phyloP scores from a whole-genome alignment of 2,113 vertebrate genomes.

The Oreotragus oreotragus region DNA sequence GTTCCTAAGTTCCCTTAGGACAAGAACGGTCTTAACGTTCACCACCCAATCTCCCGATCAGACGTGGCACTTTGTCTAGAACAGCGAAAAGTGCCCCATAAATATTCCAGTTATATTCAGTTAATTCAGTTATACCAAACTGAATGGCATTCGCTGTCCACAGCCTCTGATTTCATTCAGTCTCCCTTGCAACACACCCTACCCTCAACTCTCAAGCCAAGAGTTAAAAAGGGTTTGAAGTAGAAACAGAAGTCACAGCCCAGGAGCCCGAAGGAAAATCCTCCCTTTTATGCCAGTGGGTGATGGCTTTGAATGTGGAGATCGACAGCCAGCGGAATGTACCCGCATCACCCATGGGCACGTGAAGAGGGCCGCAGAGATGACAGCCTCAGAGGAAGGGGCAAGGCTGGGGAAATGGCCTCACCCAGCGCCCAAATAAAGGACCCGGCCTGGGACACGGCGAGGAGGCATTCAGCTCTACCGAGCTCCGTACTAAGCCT shows the following conservation, averaged over 20 bases:
- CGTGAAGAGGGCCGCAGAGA: background rate
- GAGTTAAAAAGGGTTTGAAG: background rate
- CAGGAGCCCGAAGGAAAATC: background rate
- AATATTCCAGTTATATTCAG: background rate
- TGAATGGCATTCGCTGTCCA: background rate
- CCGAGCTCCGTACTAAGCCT: background rate
- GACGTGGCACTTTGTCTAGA: background rate
- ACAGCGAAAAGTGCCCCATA: background rate
- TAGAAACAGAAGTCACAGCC: background rate
- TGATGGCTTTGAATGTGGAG: background rate
- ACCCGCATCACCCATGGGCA: background rate
- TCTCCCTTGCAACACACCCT: background rate
- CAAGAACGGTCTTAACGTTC: accelerated
- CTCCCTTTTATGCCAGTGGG: background rate
- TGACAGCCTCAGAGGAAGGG: background rate
- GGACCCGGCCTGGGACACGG: background rate
- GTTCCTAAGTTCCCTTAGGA: background rate
- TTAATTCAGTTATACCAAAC: background rate
- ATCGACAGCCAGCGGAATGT: background rate
- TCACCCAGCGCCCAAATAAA: background rate
- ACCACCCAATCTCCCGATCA: background rate
- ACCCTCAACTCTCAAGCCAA: background rate
- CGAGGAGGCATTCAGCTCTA: background rate
- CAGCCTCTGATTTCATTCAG: background rate
- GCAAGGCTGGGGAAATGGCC: background rate